Evolutionary conservation across 2,888 invertebrate species (phyloP), one percentile per base, ranked within the genome.

Genomic region (Stenichneumon culpator): DNA sequence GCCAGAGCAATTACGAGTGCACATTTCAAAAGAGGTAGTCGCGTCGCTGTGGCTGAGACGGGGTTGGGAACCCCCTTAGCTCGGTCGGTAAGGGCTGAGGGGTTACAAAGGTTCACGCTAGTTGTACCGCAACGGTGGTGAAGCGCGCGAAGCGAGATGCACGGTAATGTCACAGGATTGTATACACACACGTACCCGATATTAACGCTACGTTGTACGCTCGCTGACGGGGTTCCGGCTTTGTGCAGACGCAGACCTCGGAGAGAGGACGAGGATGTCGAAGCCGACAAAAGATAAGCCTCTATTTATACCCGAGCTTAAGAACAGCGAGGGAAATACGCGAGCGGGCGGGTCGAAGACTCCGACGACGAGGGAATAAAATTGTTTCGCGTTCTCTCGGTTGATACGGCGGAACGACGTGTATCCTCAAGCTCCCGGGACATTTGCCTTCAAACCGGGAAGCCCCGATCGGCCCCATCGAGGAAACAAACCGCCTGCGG

Each of bases 261-360:
- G 82, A 39, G 65, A 83, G 79, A 69, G 77, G 68, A 79, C 86
- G 86, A 81, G 84, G 88, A 90, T 89, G 90, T 92, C 89, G 92
- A 93, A 92, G 89, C 91, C 90, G 92, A 90, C 92, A 90, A 92
- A 92, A 93, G 93, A 93, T 93, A 93, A 93, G 93, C 93, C 86
- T 92, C 92, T 93, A 93, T 93, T 93, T 93, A 93, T 93, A 92
- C 92, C 91, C 70, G 89, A 90, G 92, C 88, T 92, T 92, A 92
- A 91, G 89, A 88, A 87, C 86, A 84, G 87, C 85, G 86, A 83
- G 86, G 84, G 86, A 84, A 85, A 85, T 82, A 78, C 72, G 69
- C 70, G 75, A 79, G 69, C 65, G 73, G 63, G 57, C 36, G 54
- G 57, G 11, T 4, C 28, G 44, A 57, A n/a, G 72, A 79, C 65